Conservation (phyloP, 2,797 vertebrate genomes). For the Bryconaethiops microstoma region DNA sequence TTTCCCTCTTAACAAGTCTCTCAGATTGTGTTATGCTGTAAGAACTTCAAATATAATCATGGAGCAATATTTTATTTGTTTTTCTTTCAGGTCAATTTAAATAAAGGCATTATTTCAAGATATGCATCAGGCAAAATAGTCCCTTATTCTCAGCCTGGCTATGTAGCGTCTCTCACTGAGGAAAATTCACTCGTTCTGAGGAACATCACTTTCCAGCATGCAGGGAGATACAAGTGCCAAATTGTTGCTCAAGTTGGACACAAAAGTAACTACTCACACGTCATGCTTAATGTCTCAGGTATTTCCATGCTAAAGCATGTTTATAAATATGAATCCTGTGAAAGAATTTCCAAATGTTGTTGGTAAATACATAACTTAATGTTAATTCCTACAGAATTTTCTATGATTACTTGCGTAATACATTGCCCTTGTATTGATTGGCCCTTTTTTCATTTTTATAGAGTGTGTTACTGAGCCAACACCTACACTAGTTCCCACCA, state of each 20-base stretch:
- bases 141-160: background rate
- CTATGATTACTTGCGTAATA: background rate
- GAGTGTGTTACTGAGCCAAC: constrained; percentile 1
- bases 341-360: background rate
- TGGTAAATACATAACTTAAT: background rate
- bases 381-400: background rate
- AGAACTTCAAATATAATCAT: background rate
- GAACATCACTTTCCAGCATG: constrained; percentile 56
- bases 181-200: constrained; percentile 58
- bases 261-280: background rate
- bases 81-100: constrained; percentile 1
- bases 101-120: background rate
- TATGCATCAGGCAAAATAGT: accelerated
- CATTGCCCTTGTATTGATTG: background rate
- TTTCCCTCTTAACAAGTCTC: no score
- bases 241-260: constrained; percentile 58
- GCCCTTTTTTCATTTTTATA: background rate
- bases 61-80: background rate
- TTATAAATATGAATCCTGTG: background rate
- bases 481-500: background rate
- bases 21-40: background rate
- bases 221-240: constrained; percentile 67
- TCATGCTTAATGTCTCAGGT: constrained; percentile 68
- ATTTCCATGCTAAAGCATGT: constrained; percentile 18
- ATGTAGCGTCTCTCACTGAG: constrained; percentile 41